Conservation (phyloP, 2,113 vertebrate species). For the Xiphias gladius region DNA sequence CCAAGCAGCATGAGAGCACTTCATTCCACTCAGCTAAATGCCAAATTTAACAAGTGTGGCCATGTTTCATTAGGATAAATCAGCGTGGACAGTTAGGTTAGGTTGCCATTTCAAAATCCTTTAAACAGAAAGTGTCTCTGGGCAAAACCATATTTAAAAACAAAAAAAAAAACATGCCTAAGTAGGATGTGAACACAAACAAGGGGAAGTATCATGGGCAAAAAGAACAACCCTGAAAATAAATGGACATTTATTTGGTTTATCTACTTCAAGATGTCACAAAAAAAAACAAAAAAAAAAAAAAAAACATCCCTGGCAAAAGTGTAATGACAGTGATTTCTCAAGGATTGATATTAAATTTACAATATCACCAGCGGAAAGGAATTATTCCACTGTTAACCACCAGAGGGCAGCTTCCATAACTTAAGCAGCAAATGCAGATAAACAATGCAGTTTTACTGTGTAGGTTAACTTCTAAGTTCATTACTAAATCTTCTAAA, state of each 20-base stretch:
- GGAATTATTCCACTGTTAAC: slow-evolving; percentile 33
- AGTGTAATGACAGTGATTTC: slow-evolving; percentile 14
- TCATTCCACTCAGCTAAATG: slow-evolving; percentile 59
- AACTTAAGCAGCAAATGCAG: slow-evolving; percentile 62
- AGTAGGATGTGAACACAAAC: slow-evolving; percentile 44
- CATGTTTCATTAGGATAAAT: slow-evolving; percentile 16
- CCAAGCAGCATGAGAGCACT: slow-evolving; percentile 87
- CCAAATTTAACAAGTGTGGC: slow-evolving; percentile 48
- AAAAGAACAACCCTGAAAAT: slow-evolving; percentile 45
- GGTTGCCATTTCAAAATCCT: slow-evolving; percentile 18
- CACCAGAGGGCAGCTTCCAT: slow-evolving; percentile 38
- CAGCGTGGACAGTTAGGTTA: slow-evolving; percentile 15
- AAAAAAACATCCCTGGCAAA: slow-evolving; percentile 25
- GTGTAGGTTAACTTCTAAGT: slow-evolving; percentile 36
- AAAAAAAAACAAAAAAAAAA: no score
- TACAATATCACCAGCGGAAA: slow-evolving; percentile 25
- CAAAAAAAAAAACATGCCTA: slow-evolving; percentile 8
- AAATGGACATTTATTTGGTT: slow-evolving; percentile 50
- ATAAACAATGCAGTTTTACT: slow-evolving; percentile 41
- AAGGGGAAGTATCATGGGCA: slow-evolving; percentile 8
- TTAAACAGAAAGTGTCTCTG: slow-evolving; percentile 11
- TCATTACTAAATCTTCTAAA: slow-evolving; percentile 41
- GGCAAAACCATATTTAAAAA: slow-evolving; percentile 16
- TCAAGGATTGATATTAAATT: slow-evolving; percentile 9
- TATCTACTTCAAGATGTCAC: slow-evolving; percentile 41